Evolutionary conservation across 2,113 vertebrate genomes (phyloP).

Genomic region (Cheilinus undulatus): DNA sequence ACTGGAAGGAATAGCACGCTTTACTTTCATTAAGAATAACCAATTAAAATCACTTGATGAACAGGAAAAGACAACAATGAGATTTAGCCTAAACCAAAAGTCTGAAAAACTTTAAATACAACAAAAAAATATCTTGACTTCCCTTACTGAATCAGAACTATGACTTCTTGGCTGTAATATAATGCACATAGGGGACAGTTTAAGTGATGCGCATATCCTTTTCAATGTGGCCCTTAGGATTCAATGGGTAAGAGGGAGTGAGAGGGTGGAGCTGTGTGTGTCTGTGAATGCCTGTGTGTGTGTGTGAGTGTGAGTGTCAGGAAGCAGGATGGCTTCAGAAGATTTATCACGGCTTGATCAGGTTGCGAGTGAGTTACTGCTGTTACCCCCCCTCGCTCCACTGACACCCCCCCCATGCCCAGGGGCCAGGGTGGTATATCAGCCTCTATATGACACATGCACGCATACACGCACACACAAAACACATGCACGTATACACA

Average conservation of each 20-base stretch:
- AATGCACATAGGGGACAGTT: conserved; percentile 66
- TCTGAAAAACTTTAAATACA: conserved; percentile 28
- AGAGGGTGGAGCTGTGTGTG: conserved; percentile 44
- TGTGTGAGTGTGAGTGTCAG: conserved; percentile 53
- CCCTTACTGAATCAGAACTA: conserved; percentile 37
- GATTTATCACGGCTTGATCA: conserved; percentile 86
- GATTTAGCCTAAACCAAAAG: conserved; percentile 14
- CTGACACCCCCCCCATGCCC: conserved; percentile 52
- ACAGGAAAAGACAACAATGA: background rate
- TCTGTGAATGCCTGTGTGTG: conserved; percentile 32
- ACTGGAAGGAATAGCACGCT: conserved; percentile 15
- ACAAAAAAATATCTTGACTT: background rate
- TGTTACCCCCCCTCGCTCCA: conserved; percentile 48
- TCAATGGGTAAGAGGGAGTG: conserved; percentile 61
- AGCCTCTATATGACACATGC: conserved; percentile 72
- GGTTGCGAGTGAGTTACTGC: conserved; percentile 84
- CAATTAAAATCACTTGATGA: conserved; percentile 39
- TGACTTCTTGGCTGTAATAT: conserved; percentile 56
- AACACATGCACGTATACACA: conserved; percentile 21
- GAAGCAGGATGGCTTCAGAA: conserved; percentile 75
- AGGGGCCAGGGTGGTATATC: conserved; percentile 76
- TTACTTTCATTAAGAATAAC: conserved; percentile 11
- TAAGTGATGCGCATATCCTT: conserved; percentile 73
- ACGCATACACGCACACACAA: conserved; percentile 44
- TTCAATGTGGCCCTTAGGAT: conserved; percentile 69